Base-by-base conservation (phyloP, 2,797 vertebrate genomes). In the Okamejei kenojei region DNA sequence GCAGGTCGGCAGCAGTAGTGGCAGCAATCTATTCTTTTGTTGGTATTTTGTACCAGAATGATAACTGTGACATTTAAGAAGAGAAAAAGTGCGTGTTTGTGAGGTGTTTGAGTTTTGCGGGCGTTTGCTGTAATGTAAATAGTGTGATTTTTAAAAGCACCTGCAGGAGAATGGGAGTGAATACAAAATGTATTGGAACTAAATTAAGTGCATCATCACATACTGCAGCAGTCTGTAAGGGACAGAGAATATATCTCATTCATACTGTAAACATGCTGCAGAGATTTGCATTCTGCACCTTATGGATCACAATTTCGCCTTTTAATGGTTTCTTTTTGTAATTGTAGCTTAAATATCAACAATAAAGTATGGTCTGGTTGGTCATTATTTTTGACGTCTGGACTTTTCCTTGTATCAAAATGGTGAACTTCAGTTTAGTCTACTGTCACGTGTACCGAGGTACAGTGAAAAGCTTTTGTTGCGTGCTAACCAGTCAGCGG, bases 341-440 rank as follows among this genome's bases (percentile, higher is more conserved):
- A 98, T 97, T 98, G 98, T 99, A 99, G 98, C 97, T 54, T 95
- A 95, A 97, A 96, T 98, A 98, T 98, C 97, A 97, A 96, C 97
- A 99, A 99, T 99, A 99, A 99, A 99, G 96, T 98, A 97, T 97
- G 97, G 96, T 98, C 97, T 98, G 97, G 95, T 97, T 95, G 95
- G 96, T 95, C 93, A 96, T 94, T 94, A 93, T 95, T 1, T 1
- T 35, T 73, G 71, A 32, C 38, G 73, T 76, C 0, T 94, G 93
- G 92, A 93, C 17, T 76, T 45, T 76, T 92, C 84, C 32, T 68
- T 68, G n/a, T 32, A 65, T 65, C 17, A 17, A 54, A 54, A 54
- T 54, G 45, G 45, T 54, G 45, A 6, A 54, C 45, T 45, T 45
- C 45, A 54, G 5, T 54, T 54, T 54, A 54, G 5, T 54, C 6